Percentiles rank a stretch among this genome's conserved stretches.
Evolutionary conservation across 2,888 invertebrate species (phyloP).

Genomic region (Hyalella azteca): DNA sequence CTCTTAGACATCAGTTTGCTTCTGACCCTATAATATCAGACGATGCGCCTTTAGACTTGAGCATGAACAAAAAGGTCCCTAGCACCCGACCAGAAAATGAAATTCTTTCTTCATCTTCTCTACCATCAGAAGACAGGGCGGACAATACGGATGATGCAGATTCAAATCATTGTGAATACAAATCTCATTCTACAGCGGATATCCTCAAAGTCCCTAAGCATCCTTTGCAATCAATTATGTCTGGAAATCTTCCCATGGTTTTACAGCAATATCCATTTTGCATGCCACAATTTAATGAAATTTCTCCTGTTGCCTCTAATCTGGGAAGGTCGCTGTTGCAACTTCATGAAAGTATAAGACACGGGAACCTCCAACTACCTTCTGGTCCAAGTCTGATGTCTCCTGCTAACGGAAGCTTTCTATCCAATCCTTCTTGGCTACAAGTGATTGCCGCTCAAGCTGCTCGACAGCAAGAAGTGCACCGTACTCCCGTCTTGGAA

Average conservation of each 20-base stretch:
- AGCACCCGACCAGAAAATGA: slow-evolving; percentile 41
- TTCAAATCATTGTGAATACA: background rate
- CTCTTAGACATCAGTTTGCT: slow-evolving; percentile 5
- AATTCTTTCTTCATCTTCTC: background rate
- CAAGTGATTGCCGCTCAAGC: slow-evolving; percentile 56
- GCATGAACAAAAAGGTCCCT: slow-evolving; percentile 68
- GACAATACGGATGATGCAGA: slow-evolving; percentile 35
- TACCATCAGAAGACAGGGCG: slow-evolving; percentile 33
- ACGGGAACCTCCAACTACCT: slow-evolving; percentile 71
- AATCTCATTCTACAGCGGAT: slow-evolving; percentile 59
- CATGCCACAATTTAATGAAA: slow-evolving; percentile 43
- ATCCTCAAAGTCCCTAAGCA: slow-evolving; percentile 57
- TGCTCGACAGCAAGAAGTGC: slow-evolving; percentile 57
- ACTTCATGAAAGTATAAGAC: slow-evolving; percentile 51
- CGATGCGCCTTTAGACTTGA: slow-evolving; percentile 73
- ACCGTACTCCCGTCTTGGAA: slow-evolving; percentile 59
- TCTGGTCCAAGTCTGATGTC: slow-evolving; percentile 71
- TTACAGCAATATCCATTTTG: slow-evolving; percentile 50
- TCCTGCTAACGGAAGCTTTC: slow-evolving; percentile 38
- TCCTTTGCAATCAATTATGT: slow-evolving; percentile 52
- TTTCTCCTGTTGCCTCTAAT: slow-evolving; percentile 43
- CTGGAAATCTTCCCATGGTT: slow-evolving; percentile 40
- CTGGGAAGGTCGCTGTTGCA: slow-evolving; percentile 50
- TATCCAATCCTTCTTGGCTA: slow-evolving; percentile 43
- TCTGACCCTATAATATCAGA: slow-evolving; percentile 50